Evolutionary conservation across 2,888 invertebrate species (phyloP).

Genomic region (Drosophila incognita): DNA sequence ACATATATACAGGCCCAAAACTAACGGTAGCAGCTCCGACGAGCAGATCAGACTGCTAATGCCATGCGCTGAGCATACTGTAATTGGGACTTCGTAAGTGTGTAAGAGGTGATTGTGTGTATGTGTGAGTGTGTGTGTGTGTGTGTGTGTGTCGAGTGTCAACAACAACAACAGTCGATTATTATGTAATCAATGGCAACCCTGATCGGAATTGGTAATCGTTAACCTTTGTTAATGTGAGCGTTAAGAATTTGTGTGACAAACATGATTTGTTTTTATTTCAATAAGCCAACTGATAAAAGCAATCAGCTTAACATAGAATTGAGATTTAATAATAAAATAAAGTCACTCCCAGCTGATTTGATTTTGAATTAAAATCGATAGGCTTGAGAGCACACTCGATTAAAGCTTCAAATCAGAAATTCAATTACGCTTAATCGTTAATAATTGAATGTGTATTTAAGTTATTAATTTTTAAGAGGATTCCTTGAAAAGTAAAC

Average conservation of each 20-base stretch:
- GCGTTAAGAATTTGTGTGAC: neutral
- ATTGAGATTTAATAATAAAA: neutral
- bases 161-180: conserved; percentile 28
- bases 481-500: too few species aligned
- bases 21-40: conserved; percentile 9
- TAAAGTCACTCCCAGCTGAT: neutral
- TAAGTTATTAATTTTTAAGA: too few species aligned
- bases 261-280: neutral
- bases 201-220: conserved; percentile 13
- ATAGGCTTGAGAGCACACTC: neutral
- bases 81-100: conserved; percentile 44
- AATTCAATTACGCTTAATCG: neutral
- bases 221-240: neutral
- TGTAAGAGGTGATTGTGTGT: conserved; percentile 27
- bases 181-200: conserved; percentile 20
- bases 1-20: conserved; percentile 4
- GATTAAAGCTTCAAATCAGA: neutral
- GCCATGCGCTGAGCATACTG: conserved; percentile 26
- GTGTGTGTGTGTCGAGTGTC: neutral
- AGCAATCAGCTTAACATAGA: neutral
- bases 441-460: neutral
- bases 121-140: neutral
- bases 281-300: neutral
- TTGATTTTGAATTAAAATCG: neutral
- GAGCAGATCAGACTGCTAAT: conserved; percentile 43